Conservation (phyloP, 2,888 invertebrate genomes). For the Tetropium fuscum region DNA sequence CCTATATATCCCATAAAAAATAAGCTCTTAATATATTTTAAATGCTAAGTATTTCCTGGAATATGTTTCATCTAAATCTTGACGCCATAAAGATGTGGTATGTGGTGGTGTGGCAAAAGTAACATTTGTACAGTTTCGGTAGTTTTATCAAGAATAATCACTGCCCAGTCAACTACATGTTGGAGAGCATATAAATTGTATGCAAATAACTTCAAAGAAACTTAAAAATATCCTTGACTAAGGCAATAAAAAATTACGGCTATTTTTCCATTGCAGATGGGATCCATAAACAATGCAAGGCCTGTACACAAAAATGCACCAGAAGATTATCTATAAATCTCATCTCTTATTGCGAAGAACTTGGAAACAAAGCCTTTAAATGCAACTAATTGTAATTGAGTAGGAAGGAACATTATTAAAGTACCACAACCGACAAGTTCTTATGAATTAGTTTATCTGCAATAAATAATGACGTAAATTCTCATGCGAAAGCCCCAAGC, state of each 20-base stretch:
- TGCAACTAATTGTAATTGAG: conserved; percentile 45
- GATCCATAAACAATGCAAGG: conserved; percentile 22
- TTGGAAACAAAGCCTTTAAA: conserved; percentile 38
- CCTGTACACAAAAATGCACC: conserved; percentile 18
- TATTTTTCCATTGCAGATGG: conserved; percentile 14
- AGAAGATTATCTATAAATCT: conserved; percentile 31
- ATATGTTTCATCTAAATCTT: too few relatives aligned
- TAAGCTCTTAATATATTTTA: too few relatives aligned
- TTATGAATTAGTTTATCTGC: conserved; percentile 60
- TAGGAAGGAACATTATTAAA: conserved; percentile 45
- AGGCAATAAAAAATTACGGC: conserved; percentile 2
- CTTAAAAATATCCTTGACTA: neutral
- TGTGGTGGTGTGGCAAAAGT: neutral
- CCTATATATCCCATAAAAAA: too few relatives aligned
- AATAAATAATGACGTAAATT: conserved; percentile 60
- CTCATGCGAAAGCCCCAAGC: conserved; percentile 56
- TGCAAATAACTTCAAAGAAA: conserved; percentile 3
- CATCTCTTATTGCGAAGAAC: conserved; percentile 19
- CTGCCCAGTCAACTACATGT: neutral
- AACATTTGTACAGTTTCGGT: too few relatives aligned
- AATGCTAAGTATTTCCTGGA: too few relatives aligned
- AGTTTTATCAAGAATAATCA: too few relatives aligned
- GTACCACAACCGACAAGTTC: conserved; percentile 42
- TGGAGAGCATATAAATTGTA: neutral
- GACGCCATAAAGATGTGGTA: too few relatives aligned